Percentiles rank a stretch among this genome's conserved stretches.
These are phyloP conservation scores for Trisateles emortualis DNA, from an alignment of 2,888 invertebrate species.

Conservation along the genomic window DNA sequence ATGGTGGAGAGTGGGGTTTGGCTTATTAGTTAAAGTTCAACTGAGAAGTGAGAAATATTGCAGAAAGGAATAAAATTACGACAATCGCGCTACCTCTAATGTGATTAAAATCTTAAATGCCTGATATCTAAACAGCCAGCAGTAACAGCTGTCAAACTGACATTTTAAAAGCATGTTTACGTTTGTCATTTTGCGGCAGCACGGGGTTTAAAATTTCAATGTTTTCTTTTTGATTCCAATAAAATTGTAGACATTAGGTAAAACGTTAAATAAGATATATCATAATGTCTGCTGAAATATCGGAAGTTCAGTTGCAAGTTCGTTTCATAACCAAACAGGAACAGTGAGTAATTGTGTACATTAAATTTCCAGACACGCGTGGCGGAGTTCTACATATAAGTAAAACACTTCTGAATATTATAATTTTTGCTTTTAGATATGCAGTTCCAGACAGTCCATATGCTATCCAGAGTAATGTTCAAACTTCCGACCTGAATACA, in stretches of 20 bases:
- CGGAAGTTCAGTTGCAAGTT: slow-evolving; percentile 90
- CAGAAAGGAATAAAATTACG: too few species aligned
- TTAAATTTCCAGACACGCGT: slow-evolving; percentile 44
- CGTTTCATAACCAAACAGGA: slow-evolving; percentile 93
- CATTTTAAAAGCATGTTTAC: background rate
- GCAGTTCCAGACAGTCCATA: slow-evolving; percentile 95
- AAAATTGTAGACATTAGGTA: background rate
- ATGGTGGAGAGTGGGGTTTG: too few species aligned
- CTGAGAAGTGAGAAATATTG: too few species aligned
- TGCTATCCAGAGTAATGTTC: slow-evolving; percentile 92
- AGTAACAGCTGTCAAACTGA: background rate
- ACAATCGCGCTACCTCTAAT: too few species aligned
- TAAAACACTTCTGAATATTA: background rate
- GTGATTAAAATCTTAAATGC: too few species aligned
- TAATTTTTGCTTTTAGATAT: slow-evolving; percentile 87
- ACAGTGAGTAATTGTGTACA: slow-evolving; percentile 91
- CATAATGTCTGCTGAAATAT: slow-evolving; percentile 62
- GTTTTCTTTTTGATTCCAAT: background rate
- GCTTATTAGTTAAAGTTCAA: too few species aligned
- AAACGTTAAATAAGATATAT: background rate
- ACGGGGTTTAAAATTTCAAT: background rate
- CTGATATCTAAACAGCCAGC: background rate
- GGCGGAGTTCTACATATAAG: slow-evolving; percentile 4
- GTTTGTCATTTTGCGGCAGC: slow-evolving; percentile 1
- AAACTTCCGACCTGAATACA: slow-evolving; percentile 90